These are phyloP conservation scores for Agelastica alni DNA, from an alignment of 2,888 invertebrate genomes.

Conservation along the genomic window DNA sequence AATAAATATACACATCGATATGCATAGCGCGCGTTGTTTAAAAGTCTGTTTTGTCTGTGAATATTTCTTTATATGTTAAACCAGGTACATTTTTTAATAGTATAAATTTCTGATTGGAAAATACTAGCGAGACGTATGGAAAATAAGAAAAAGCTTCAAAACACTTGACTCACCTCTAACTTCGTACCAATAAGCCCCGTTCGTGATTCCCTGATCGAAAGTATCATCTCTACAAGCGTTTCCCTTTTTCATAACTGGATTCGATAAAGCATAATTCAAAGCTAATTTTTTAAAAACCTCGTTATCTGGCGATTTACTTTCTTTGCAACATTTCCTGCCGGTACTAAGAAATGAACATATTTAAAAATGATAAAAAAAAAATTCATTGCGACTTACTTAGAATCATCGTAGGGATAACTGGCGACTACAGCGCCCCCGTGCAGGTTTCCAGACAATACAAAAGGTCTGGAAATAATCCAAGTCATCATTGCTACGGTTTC, in stretches of 20 bases:
- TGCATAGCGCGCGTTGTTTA: too few relatives aligned
- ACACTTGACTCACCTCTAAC: conserved; percentile 65
- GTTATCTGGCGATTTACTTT: conserved; percentile 83
- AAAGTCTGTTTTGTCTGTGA: too few relatives aligned
- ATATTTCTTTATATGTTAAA: too few relatives aligned
- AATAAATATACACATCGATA: too few relatives aligned
- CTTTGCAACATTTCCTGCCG: conserved; percentile 68
- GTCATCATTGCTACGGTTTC: conserved; percentile 88
- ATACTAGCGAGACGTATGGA: too few relatives aligned
- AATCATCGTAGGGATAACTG: conserved; percentile 95
- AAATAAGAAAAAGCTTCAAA: too few relatives aligned
- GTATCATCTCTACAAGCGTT: conserved; percentile 72
- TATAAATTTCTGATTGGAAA: too few relatives aligned
- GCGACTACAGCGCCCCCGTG: conserved; percentile 98
- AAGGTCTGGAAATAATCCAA: conserved; percentile 86
- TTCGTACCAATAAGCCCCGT: conserved; percentile 92
- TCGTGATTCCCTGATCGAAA: conserved; percentile 82
- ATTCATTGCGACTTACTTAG: conserved; percentile 64
- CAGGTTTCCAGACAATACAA: conserved; percentile 91
- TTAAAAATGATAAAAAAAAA: background rate
- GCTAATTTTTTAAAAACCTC: conserved; percentile 79
- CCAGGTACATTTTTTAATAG: too few relatives aligned
- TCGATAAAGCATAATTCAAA: conserved; percentile 72
- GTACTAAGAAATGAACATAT: conserved; percentile 45
- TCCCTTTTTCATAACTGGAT: conserved; percentile 77